Base-by-base conservation (phyloP, 2,113 vertebrate species). In the Cepphus grylle region DNA sequence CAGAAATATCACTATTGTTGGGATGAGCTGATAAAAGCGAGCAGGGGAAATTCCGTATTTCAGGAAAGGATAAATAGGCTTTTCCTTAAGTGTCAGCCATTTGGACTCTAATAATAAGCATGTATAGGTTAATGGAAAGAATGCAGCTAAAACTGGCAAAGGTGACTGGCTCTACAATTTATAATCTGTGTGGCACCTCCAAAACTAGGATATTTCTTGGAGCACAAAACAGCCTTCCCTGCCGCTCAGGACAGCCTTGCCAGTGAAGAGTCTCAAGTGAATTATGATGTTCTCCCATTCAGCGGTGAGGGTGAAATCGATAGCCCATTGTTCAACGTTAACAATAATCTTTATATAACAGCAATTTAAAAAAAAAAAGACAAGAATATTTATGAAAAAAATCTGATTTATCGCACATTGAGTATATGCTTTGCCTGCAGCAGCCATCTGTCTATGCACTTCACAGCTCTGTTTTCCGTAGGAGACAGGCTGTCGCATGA, bases 401-500 rank as follows among this genome's bases (percentile, higher is more conserved):
- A 69, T 72, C 76, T 85, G 89, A 97, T 95, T 88, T 94, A 93
- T 92, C 13, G 0, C 81, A 91, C 65, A 93, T 21, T 63, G 70
- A 94, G 88, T 96, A 93, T 95, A 96, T 79, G 96, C 93, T 96
- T 95, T 92, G 88, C 96, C 96, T 96, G 88, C 85, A 96, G 80
- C 91, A 95, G 86, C 97, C 97, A 97, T 97, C 97, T 97, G 97
- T 94, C 91, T 91, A 34, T 40, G 93, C 49, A 94, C 81, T 94
- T 97, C 94, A 95, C 78, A 94, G 93, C 53, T 94, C 94, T 96
- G 95, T 94, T 96, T 97, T 96, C 91, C 83, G 82, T 86, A 49
- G 94, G 78, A 97, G 91, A 94, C 80, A 91, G 93, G 87, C 93
- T 97, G 94, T 95, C 95, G 88, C 76, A 73, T 29, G 71, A 95